phyloP scores from a whole-genome alignment of 2,888 invertebrate genomes.

The Athetis lepigone region DNA sequence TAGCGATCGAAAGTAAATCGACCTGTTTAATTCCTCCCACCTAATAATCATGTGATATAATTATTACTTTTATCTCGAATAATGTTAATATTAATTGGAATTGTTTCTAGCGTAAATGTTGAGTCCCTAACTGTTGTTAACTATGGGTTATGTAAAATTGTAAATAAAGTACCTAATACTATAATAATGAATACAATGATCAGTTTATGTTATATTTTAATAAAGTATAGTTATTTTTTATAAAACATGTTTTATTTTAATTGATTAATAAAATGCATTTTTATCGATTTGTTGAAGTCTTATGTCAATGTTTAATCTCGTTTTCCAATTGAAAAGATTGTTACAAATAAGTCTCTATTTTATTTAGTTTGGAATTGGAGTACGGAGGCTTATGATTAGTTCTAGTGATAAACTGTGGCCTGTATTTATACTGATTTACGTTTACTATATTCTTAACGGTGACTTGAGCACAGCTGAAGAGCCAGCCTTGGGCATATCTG shows the following conservation, averaged over 20 bases:
- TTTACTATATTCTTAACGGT: no score
- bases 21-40: slow-evolving; percentile 62
- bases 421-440: no score
- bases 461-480: no score
- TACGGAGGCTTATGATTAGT: no score
- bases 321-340: no score
- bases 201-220: slow-evolving; percentile 55
- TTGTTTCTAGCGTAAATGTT: slow-evolving; percentile 43
- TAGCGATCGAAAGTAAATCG: slow-evolving; percentile 15
- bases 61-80: slow-evolving; percentile 39
- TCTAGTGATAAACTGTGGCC: no score
- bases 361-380: no score
- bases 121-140: slow-evolving; percentile 42
- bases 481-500: no score
- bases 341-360: no score
- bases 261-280: no score
- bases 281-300: no score
- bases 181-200: slow-evolving; percentile 40
- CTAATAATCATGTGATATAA: slow-evolving; percentile 71
- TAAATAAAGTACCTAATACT: slow-evolving; percentile 31
- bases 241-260: neutral
- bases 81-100: slow-evolving; percentile 42
- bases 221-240: slow-evolving; percentile 57
- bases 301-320: no score
- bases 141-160: slow-evolving; percentile 34